phyloP scores from a whole-genome alignment of 2,888 invertebrate genomes.

The Brachyptera risi region DNA sequence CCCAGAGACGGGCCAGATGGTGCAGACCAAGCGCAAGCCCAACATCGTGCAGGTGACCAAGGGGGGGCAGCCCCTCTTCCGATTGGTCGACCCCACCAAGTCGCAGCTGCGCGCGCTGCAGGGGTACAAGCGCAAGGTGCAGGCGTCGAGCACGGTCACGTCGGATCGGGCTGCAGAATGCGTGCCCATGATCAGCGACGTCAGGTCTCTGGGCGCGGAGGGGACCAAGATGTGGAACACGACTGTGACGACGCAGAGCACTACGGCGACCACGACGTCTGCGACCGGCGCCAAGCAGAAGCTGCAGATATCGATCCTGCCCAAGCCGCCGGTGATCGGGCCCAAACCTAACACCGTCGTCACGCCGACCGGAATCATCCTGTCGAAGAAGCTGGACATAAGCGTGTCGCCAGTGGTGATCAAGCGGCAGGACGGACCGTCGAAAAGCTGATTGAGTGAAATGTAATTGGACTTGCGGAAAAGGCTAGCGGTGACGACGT shows the following conservation, averaged over 20 bases:
- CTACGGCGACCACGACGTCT: slow-evolving; percentile 42
- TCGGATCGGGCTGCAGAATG: slow-evolving; percentile 41
- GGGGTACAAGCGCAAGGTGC: slow-evolving; percentile 10
- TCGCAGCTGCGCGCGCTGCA: slow-evolving; percentile 43
- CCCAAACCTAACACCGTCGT: slow-evolving; percentile 27
- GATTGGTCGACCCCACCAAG: slow-evolving; percentile 12
- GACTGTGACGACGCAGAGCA: slow-evolving; percentile 7
- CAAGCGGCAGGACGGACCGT: slow-evolving; percentile 6
- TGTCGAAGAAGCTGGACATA: slow-evolving; percentile 28
- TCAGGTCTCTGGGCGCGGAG: slow-evolving; percentile 39
- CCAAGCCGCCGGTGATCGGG: slow-evolving; percentile 48
- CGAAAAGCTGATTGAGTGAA: slow-evolving; percentile 9
- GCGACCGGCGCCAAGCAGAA: slow-evolving; percentile 39
- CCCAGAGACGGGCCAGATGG: not conserved
- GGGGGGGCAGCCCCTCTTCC: slow-evolving; percentile 13
- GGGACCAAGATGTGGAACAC: slow-evolving; percentile 18
- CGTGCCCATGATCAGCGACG: slow-evolving; percentile 45
- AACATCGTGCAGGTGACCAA: slow-evolving; percentile 19
- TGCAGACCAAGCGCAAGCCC: slow-evolving; percentile 1
- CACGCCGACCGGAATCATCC: slow-evolving; percentile 29
- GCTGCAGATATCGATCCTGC: slow-evolving; percentile 53
- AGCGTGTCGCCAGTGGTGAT: slow-evolving; percentile 28
- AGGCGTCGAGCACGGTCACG: not conserved
- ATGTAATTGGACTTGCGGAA: too few species aligned
- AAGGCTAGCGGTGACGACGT: too few species aligned